Evolutionary conservation across 2,113 vertebrate genomes (phyloP).

Genomic region (Cairina moschata): DNA sequence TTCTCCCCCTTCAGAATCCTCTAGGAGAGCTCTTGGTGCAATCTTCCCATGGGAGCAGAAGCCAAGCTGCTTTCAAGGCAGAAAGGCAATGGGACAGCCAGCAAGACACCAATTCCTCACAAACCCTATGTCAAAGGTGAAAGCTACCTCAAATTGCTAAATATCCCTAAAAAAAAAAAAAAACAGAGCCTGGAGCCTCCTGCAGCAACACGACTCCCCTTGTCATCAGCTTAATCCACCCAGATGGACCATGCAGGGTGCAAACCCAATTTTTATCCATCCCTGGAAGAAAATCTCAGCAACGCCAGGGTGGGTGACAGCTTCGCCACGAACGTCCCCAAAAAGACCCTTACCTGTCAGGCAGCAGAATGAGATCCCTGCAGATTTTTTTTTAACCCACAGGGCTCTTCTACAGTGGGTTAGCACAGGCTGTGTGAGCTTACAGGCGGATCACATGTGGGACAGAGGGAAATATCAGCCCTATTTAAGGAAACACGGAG

Average conservation of each 20-base stretch:
- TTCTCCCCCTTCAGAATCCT: not conserved
- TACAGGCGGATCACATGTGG: not conserved
- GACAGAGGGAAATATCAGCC: not conserved
- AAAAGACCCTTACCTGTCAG: not conserved
- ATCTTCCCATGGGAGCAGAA: not conserved
- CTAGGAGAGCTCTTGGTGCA: not conserved
- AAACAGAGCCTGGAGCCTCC: not conserved
- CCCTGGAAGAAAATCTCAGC: not conserved
- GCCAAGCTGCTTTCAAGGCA: not conserved
- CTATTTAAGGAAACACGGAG: not conserved
- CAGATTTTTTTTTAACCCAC: not conserved
- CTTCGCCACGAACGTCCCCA: fast-evolving
- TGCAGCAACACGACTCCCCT: not conserved
- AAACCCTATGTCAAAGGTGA: not conserved
- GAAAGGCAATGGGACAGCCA: not conserved
- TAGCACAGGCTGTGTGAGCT: not conserved
- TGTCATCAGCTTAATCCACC: not conserved
- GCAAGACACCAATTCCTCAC: not conserved
- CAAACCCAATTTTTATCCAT: too few relatives aligned
- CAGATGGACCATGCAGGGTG: too few relatives aligned
- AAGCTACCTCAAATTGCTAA: not conserved
- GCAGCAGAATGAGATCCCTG: not conserved
- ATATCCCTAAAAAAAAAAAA: not conserved
- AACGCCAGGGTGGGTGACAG: too few relatives aligned
- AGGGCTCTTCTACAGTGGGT: not conserved